phyloP scores from a whole-genome alignment of 2,888 invertebrate species.

The Polymixis flavicincta region DNA sequence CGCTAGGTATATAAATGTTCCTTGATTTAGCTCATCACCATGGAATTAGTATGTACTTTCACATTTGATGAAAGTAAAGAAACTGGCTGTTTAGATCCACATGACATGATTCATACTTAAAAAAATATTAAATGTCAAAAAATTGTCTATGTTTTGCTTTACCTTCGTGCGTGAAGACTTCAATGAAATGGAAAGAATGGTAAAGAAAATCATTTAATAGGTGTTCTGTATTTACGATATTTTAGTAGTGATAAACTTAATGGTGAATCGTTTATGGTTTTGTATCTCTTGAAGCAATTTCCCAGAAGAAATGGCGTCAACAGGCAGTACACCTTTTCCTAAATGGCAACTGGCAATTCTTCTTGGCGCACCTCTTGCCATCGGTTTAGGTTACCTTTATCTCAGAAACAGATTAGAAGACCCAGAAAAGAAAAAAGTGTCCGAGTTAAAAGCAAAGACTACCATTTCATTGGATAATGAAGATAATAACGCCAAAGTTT shows the following conservation, averaged over 20 bases:
- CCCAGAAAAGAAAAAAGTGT: constrained; percentile 89
- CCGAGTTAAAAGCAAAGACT: constrained; percentile 88
- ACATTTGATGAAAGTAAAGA: neutral
- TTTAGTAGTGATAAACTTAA: constrained; percentile 79
- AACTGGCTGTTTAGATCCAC: constrained; percentile 58
- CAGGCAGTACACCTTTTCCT: constrained; percentile 91
- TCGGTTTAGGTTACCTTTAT: constrained; percentile 95
- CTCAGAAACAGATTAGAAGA: constrained; percentile 91
- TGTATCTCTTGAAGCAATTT: constrained; percentile 70
- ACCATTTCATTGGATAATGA: constrained; percentile 92
- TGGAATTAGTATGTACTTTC: neutral
- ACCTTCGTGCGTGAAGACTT: constrained; percentile 73
- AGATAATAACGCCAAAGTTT: constrained; percentile 84
- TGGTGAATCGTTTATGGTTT: constrained; percentile 81
- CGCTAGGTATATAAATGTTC: too few relatives aligned
- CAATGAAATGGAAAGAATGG: constrained; percentile 79
- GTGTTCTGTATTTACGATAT: constrained; percentile 75
- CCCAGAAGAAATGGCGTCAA: constrained; percentile 83
- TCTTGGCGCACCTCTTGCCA: constrained; percentile 95
- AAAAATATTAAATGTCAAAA: constrained; percentile 68
- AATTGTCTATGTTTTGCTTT: constrained; percentile 74
- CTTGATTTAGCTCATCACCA: neutral
- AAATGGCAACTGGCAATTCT: constrained; percentile 97
- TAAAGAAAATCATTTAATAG: constrained; percentile 77
- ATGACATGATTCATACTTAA: constrained; percentile 54